Conservation (phyloP, 1,140 invertebrate genomes). For the Delia radicum region DNA sequence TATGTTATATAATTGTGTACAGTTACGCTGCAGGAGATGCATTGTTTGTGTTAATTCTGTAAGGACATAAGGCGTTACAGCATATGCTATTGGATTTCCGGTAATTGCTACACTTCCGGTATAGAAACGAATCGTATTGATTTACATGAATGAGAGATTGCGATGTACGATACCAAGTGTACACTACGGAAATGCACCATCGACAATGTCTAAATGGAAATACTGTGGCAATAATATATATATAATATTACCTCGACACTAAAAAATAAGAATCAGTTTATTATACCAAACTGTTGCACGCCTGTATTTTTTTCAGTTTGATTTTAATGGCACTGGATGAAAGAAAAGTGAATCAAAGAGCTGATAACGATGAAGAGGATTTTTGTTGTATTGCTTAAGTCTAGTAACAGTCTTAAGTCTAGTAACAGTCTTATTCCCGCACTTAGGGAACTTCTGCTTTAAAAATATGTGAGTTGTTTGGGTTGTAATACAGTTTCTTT, state of each 20-base stretch:
- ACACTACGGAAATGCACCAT: constrained; percentile 76
- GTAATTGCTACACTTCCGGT: constrained; percentile 66
- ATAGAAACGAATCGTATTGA: constrained; percentile 78
- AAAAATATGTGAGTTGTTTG: too few relatives aligned
- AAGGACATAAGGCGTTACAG: constrained; percentile 71
- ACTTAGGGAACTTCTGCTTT: too few relatives aligned
- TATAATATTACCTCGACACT: neutral
- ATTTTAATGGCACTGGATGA: too few relatives aligned
- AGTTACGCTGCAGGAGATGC: constrained; percentile 65
- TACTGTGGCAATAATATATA: constrained; percentile 40
- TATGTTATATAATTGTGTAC: constrained; percentile 62
- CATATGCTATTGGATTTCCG: constrained; percentile 70
- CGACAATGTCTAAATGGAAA: constrained; percentile 69
- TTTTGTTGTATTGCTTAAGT: too few relatives aligned
- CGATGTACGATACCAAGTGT: constrained; percentile 67
- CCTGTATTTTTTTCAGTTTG: too few relatives aligned
- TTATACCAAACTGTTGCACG: constrained; percentile 45
- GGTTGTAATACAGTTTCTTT: too few relatives aligned
- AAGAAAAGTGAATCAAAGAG: too few relatives aligned
- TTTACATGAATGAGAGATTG: constrained; percentile 71
- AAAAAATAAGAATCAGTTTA: constrained; percentile 28
- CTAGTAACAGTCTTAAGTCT: too few relatives aligned
- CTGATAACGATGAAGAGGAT: too few relatives aligned
- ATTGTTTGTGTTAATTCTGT: constrained; percentile 66
- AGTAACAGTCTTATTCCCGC: too few relatives aligned